A percentile compares a stretch with the other conserved stretches of the same genome.
Conservation (phyloP, 2,113 vertebrate species). For the Ctenomys sociabilis region DNA sequence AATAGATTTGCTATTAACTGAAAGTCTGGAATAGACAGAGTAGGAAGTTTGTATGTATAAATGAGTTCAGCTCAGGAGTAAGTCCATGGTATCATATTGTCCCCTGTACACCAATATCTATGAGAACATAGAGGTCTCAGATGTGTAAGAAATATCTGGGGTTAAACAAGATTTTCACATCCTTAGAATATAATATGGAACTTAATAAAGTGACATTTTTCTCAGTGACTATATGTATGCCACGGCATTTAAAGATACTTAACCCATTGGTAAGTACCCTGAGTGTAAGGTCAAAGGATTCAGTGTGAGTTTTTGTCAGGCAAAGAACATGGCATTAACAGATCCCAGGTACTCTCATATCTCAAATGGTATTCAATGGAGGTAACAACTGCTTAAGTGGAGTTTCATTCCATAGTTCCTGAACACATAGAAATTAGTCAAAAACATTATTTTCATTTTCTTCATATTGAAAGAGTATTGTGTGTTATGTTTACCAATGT, state of each 20-base stretch:
- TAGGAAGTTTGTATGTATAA: not conserved
- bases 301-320: not conserved
- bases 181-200: not conserved
- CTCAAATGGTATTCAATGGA: not conserved
- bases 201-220: not conserved
- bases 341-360: not conserved
- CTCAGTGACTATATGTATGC: not conserved
- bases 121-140: not conserved
- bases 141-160: not conserved
- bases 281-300: not conserved
- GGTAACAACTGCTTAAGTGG: not conserved
- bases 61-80: not conserved
- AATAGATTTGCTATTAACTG: not conserved
- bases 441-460: not conserved
- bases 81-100: not conserved
- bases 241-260: not conserved
- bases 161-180: not conserved
- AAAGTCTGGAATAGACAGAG: not conserved
- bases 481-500: not conserved
- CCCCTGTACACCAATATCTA: not conserved
- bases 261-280: not conserved
- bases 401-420: not conserved
- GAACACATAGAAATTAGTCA: not conserved
- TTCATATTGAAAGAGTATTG: not conserved
- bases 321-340: not conserved